Conservation (phyloP, 1,140 invertebrate species). For the Cyclina sinensis region DNA sequence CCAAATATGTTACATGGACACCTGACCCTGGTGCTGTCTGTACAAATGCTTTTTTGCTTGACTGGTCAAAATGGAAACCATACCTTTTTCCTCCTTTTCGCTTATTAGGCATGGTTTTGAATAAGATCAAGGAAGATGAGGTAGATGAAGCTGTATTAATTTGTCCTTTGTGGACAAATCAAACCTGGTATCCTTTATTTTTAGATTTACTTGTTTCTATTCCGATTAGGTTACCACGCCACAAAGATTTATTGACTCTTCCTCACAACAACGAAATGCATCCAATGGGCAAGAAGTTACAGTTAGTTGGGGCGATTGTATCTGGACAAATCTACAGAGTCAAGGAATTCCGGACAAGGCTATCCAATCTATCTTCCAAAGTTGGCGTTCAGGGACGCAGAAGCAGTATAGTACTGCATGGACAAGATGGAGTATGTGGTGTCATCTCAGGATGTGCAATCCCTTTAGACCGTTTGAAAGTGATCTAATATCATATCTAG, state of each 20-base stretch:
- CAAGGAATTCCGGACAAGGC: neutral
- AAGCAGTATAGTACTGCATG: conserved; percentile 18
- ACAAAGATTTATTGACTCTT: conserved; percentile 3
- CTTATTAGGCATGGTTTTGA: conserved; percentile 22
- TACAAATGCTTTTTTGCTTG: conserved; percentile 33
- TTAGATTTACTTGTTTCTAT: conserved; percentile 34
- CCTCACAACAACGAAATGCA: conserved; percentile 6
- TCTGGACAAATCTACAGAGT: conserved; percentile 27
- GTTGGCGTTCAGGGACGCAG: neutral
- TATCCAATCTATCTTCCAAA: neutral
- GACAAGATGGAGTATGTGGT: conserved; percentile 24
- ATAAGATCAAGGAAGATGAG: conserved; percentile 41
- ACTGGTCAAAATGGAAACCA: conserved; percentile 51
- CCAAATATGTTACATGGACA: conserved; percentile 24
- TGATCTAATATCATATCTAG: conserved; percentile 26
- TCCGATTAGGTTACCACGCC: conserved; percentile 54
- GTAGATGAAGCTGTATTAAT: conserved; percentile 26
- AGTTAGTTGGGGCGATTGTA: conserved; percentile 20
- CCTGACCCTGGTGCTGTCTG: conserved; percentile 6
- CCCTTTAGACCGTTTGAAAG: conserved; percentile 28
- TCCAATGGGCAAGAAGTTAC: conserved; percentile 15
- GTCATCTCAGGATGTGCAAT: conserved; percentile 36
- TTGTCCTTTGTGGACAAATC: conserved; percentile 21
- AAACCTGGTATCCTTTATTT: conserved; percentile 30
- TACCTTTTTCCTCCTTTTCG: conserved; percentile 55